Evolutionary conservation across 2,888 invertebrate species (phyloP).

Genomic region (Sepioteuthis lessoniana): DNA sequence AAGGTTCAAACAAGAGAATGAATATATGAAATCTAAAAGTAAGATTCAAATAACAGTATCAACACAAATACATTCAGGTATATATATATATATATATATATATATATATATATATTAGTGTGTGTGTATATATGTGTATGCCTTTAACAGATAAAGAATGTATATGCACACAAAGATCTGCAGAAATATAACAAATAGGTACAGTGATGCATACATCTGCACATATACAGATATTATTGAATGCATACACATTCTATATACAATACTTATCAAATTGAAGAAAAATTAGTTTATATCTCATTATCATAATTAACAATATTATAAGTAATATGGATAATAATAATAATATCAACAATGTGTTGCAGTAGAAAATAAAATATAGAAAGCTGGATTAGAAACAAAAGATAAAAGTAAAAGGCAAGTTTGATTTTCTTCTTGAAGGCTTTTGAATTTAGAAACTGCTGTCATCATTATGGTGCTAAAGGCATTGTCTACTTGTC

Average conservation of each 20-base stretch:
- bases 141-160: background rate
- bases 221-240: background rate
- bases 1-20: too few relatives aligned
- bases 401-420: too few relatives aligned
- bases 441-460: too few relatives aligned
- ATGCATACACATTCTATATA: background rate
- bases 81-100: conserved; percentile 5
- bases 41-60: background rate
- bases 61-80: background rate
- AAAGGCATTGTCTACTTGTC: too few relatives aligned
- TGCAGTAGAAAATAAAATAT: too few relatives aligned
- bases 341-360: too few relatives aligned
- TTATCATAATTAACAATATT: background rate
- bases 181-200: background rate
- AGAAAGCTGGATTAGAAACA: too few relatives aligned
- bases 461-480: too few relatives aligned
- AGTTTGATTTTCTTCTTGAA: too few relatives aligned
- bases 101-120: background rate
- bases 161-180: background rate
- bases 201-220: background rate
- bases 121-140: background rate
- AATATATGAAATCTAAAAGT: too few relatives aligned
- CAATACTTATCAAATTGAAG: background rate
- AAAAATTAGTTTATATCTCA: background rate
- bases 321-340: too few relatives aligned